Percentiles rank a stretch among this genome's conserved stretches.
phyloP scores from a whole-genome alignment of 2,888 invertebrate species.

The Exocentrus adspersus region DNA sequence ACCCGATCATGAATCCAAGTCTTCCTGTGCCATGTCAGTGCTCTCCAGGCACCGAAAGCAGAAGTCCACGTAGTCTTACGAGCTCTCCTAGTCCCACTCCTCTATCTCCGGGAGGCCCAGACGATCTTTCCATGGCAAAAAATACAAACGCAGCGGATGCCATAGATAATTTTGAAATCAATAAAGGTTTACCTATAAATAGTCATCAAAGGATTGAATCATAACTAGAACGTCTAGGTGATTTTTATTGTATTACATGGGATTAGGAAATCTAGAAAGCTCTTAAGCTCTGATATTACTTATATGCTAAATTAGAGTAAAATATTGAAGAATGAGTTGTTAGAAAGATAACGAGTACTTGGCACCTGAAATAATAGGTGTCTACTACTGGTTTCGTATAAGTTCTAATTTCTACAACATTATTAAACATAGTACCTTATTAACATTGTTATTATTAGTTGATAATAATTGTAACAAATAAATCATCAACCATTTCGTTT shows the following conservation, averaged over 20 bases:
- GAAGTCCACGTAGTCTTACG: constrained; percentile 50
- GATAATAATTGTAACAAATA: background rate
- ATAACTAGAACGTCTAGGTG: constrained; percentile 7
- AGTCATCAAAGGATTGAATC: constrained; percentile 18
- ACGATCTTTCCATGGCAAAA: constrained; percentile 58
- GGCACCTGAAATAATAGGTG: no score
- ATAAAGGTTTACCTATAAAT: constrained; percentile 22
- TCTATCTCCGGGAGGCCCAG: constrained; percentile 59
- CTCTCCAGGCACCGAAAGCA: constrained; percentile 55
- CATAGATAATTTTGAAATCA: constrained; percentile 35
- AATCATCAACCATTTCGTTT: background rate
- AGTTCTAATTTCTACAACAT: no score
- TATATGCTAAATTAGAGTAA: background rate
- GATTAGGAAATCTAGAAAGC: constrained; percentile 1
- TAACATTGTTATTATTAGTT: background rate
- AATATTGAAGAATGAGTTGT: background rate
- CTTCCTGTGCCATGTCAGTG: constrained; percentile 55
- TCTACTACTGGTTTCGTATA: no score
- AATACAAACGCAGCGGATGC: constrained; percentile 22
- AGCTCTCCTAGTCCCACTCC: constrained; percentile 56
- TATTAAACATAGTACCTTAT: background rate
- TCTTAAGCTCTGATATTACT: background rate
- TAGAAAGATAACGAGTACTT: no score
- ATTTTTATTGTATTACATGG: constrained; percentile 8
- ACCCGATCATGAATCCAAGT: constrained; percentile 51